phyloP scores from a whole-genome alignment of 1,140 invertebrate species.

The Portunus trituberculatus region DNA sequence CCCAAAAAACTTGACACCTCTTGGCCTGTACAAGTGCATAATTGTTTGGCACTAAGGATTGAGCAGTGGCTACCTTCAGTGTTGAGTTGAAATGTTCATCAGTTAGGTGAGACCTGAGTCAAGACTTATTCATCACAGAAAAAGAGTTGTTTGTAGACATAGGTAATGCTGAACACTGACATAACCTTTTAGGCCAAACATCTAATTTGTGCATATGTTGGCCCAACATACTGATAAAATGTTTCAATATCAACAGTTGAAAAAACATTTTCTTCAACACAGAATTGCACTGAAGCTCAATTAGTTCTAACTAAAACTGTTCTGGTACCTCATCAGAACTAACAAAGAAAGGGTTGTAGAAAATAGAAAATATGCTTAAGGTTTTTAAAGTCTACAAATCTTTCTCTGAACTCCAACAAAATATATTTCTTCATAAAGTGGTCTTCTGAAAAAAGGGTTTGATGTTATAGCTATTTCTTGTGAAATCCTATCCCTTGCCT shows the following conservation, averaged over 20 bases:
- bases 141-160: slow-evolving; percentile 17
- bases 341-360: slow-evolving; percentile 26
- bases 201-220: slow-evolving; percentile 30
- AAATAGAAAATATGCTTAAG: not conserved
- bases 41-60: no score
- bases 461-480: not conserved
- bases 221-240: no score
- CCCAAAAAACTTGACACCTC: slow-evolving; percentile 34
- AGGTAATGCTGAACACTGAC: slow-evolving; percentile 42
- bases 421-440: slow-evolving; percentile 35
- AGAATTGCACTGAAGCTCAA: slow-evolving; percentile 41
- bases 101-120: slow-evolving; percentile 42
- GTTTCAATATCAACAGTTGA: slow-evolving; percentile 53
- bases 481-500: not conserved
- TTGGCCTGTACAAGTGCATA: not conserved
- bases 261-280: slow-evolving; percentile 35
- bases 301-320: slow-evolving; percentile 40
- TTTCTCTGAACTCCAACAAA: not conserved
- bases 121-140: slow-evolving; percentile 16
- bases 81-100: slow-evolving; percentile 39
- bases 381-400: not conserved
- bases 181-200: slow-evolving; percentile 59
- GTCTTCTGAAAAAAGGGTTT: not conserved
- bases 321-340: slow-evolving; percentile 34
- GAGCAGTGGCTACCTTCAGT: no score